phyloP scores from a whole-genome alignment of 1,140 invertebrate genomes.

The Cataglyphis hispanica region DNA sequence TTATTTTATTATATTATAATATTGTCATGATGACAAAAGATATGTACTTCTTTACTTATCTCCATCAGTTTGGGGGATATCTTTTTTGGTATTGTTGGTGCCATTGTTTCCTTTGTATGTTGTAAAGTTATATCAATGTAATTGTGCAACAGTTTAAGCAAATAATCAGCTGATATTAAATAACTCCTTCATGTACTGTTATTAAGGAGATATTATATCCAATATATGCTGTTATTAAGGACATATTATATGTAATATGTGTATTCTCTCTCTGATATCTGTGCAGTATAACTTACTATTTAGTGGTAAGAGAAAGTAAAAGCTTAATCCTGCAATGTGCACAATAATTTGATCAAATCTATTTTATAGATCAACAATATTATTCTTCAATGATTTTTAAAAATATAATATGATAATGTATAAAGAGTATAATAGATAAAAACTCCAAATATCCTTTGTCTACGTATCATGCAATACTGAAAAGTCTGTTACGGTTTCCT shows the following conservation, averaged over 20 bases:
- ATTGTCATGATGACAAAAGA: not conserved
- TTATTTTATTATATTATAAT: too few relatives aligned
- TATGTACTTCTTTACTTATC: constrained; percentile 65
- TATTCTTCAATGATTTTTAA: constrained; percentile 26
- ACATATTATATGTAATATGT: constrained; percentile 15
- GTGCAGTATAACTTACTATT: constrained; percentile 18
- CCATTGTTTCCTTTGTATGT: constrained; percentile 64
- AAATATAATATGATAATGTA: constrained; percentile 3
- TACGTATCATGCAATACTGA: constrained; percentile 29
- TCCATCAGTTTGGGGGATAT: constrained; percentile 70
- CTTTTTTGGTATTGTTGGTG: constrained; percentile 68
- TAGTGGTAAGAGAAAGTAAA: not conserved
- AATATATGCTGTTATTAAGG: constrained; percentile 16
- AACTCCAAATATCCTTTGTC: constrained; percentile 19
- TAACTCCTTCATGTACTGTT: constrained; percentile 13
- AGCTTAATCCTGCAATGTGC: not conserved
- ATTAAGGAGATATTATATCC: not conserved
- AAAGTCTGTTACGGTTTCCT: constrained; percentile 62
- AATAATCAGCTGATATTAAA: not conserved
- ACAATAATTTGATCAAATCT: not conserved
- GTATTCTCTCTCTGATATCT: not conserved
- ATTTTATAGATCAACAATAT: not conserved
- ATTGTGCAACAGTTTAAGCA: not conserved
- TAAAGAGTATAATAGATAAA: constrained; percentile 38
- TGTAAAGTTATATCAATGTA: constrained; percentile 15